These are phyloP conservation scores for Anoura caudifer DNA, from an alignment of 2,113 vertebrate species.

Conservation along the genomic window DNA sequence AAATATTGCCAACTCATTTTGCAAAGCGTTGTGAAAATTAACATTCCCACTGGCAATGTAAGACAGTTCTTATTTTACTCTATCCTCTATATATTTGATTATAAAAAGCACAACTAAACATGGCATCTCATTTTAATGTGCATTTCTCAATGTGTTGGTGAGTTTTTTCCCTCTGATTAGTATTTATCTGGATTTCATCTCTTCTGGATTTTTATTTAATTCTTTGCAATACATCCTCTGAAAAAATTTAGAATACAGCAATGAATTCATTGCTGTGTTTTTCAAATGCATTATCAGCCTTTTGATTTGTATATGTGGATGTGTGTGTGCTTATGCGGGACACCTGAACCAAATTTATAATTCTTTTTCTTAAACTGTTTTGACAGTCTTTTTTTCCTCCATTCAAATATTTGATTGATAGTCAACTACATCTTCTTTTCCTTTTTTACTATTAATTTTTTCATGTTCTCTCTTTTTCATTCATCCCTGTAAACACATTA, in stretches of 20 bases:
- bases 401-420: background rate
- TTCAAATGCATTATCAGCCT: background rate
- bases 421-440: background rate
- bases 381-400: background rate
- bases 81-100: background rate
- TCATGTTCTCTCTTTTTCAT: background rate
- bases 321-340: too few species aligned
- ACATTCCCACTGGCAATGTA: background rate
- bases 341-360: background rate
- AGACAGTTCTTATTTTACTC: background rate
- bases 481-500: background rate
- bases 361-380: background rate
- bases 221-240: background rate
- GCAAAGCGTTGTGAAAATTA: background rate
- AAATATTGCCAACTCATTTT: constrained; percentile 5
- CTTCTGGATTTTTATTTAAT: background rate
- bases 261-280: background rate
- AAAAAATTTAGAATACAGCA: background rate
- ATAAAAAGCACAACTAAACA: background rate
- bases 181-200: background rate
- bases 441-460: background rate
- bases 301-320: background rate
- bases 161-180: background rate
- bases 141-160: background rate
- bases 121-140: background rate